Evolutionary conservation across 2,888 invertebrate genomes (phyloP).

Genomic region (Lasioglossum zephyrum): DNA sequence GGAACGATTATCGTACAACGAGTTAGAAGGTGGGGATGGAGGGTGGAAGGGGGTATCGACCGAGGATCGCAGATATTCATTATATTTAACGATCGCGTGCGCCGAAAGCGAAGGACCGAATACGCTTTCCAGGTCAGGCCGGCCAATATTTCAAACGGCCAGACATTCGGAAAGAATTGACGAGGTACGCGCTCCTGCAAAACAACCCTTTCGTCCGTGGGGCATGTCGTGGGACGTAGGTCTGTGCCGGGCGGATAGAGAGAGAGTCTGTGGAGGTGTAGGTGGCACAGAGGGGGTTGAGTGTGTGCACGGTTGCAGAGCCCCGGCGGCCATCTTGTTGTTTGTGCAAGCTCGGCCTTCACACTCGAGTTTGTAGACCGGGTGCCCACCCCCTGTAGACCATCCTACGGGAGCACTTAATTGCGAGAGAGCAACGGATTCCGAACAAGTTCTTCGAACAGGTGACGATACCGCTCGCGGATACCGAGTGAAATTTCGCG

Average conservation of each 20-base stretch:
- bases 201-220: slow-evolving; percentile 78
- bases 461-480: slow-evolving; percentile 10
- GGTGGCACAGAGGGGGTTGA: slow-evolving; percentile 28
- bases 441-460: slow-evolving; percentile 37
- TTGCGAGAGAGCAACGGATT: slow-evolving; percentile 63
- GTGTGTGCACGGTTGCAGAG: slow-evolving; percentile 66
- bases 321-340: slow-evolving; percentile 81
- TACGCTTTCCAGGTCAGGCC: slow-evolving; percentile 66
- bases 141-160: slow-evolving; percentile 79
- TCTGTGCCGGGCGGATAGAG: slow-evolving; percentile 44
- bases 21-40: background rate
- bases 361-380: slow-evolving; percentile 70
- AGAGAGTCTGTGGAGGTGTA: background rate
- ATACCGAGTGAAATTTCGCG: slow-evolving; percentile 43
- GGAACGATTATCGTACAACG: slow-evolving; percentile 7
- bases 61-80: slow-evolving; percentile 54
- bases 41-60: slow-evolving; percentile 27
- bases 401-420: slow-evolving; percentile 64
- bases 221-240: slow-evolving; percentile 69
- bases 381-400: slow-evolving; percentile 60
- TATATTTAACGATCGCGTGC: slow-evolving; percentile 68
- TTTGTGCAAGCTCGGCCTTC: slow-evolving; percentile 81
- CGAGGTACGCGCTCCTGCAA: slow-evolving; percentile 76
- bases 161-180: slow-evolving; percentile 81
- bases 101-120: slow-evolving; percentile 45